phyloP scores from a whole-genome alignment of 2,888 invertebrate species.

The Arrhopalites spinosus region DNA sequence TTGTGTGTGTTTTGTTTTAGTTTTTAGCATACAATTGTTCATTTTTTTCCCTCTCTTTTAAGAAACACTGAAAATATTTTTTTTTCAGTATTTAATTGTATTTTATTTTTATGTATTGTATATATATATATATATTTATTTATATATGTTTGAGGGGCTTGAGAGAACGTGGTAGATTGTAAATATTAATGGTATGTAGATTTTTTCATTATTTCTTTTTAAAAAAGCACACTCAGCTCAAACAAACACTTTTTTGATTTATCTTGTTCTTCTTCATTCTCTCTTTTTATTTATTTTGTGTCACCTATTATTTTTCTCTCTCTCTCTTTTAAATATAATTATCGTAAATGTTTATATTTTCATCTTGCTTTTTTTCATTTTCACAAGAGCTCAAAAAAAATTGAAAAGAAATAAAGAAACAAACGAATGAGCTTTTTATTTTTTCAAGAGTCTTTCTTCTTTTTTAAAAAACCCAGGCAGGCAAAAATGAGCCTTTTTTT shows the following conservation, averaged over 20 bases:
- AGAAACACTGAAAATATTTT: neutral
- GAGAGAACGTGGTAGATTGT: slow-evolving; percentile 3
- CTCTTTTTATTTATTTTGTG: neutral
- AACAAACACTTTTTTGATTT: neutral
- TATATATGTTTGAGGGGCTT: neutral
- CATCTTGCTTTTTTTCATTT: neutral
- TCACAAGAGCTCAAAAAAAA: neutral
- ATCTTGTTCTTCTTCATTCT: no score
- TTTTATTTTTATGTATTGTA: neutral
- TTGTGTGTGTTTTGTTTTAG: neutral
- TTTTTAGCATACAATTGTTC: neutral
- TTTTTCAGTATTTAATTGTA: neutral
- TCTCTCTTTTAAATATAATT: neutral
- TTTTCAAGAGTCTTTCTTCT: no score
- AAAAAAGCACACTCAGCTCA: slow-evolving; percentile 13
- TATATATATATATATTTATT: neutral
- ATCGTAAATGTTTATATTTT: neutral
- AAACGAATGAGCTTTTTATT: neutral
- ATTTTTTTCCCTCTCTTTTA: neutral
- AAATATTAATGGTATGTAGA: neutral
- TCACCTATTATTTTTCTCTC: neutral
- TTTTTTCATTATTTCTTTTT: neutral
- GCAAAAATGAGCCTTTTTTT: neutral
- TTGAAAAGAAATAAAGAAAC: neutral
- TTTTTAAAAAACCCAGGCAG: no score